Conservation (phyloP, 37 sponge, comb jelly and placozoan genomes). For the Chondrosia reniformis region DNA sequence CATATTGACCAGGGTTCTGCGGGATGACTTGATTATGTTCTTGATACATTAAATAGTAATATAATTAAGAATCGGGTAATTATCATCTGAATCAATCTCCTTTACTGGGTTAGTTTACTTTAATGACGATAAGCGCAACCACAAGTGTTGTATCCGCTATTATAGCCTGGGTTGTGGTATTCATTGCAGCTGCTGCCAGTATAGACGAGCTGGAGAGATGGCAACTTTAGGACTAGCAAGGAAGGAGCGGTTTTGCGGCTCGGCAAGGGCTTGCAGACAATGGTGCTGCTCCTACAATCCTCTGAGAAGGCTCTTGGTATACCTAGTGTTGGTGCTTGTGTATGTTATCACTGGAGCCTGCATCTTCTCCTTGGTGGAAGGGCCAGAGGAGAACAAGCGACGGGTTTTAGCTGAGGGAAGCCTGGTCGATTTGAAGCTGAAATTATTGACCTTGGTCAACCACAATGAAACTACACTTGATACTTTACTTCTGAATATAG, state of each 20-base stretch:
- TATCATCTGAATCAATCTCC: no score
- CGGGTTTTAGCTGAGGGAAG: not conserved
- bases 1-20: conserved; percentile 17
- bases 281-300: conserved; percentile 32
- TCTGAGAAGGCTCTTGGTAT: conserved; percentile 25
- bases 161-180: no score
- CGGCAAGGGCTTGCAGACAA: not conserved
- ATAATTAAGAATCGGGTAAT: not conserved
- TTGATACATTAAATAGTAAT: not conserved
- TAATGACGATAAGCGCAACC: not conserved
- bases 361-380: conserved; percentile 37
- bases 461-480: not conserved
- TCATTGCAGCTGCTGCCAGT: no score
- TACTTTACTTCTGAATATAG: not conserved
- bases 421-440: not conserved
- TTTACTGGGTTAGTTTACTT: no score
- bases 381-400: conserved; percentile 13
- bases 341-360: conserved; percentile 56
- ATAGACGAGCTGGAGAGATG: no score
- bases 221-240: no score
- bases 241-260: no score
- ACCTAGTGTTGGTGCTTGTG: conserved; percentile 16
- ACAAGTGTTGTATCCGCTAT: no score
- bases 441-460: not conserved
- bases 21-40: conserved; percentile 7